A percentile compares a stretch with the other conserved stretches of the same genome.
phyloP scores from a whole-genome alignment of 2,797 vertebrate genomes.

The Sebastes dallii region DNA sequence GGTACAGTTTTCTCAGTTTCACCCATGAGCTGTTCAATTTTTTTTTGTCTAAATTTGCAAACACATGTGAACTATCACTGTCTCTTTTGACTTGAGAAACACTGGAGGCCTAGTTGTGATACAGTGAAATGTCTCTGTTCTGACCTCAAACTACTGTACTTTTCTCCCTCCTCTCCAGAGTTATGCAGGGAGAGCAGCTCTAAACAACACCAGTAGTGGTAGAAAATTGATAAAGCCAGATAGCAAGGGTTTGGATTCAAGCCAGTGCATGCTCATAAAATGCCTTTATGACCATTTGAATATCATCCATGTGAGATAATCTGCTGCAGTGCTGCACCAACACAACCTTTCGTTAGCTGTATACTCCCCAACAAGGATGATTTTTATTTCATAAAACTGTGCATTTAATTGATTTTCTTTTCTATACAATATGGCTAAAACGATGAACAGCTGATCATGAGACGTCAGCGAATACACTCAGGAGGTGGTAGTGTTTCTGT shows the following conservation, averaged over 20 bases:
- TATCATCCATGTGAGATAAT: background rate
- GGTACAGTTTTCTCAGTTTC: background rate
- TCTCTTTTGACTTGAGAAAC: slow-evolving; percentile 2
- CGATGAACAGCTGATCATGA: slow-evolving; percentile 16
- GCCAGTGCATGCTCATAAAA: background rate
- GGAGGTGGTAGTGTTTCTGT: background rate
- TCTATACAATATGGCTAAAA: slow-evolving; percentile 2
- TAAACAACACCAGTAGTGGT: background rate
- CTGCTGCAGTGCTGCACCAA: background rate
- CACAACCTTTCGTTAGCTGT: background rate
- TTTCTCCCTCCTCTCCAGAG: background rate
- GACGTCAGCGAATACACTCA: background rate
- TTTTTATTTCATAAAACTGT: background rate
- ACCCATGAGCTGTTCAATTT: background rate
- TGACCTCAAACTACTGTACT: background rate
- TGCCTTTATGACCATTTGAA: background rate
- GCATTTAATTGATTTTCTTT: slow-evolving; percentile 30
- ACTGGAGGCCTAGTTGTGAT: background rate
- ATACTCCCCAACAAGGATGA: background rate
- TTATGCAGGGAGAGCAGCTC: background rate
- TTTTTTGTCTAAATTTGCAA: background rate
- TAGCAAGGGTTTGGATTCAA: background rate
- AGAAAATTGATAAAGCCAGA: background rate
- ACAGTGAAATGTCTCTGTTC: background rate
- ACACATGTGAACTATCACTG: background rate